These are phyloP conservation scores for Archegozetes longisetosus DNA, from an alignment of 1,140 invertebrate genomes.

Conservation along the genomic window DNA sequence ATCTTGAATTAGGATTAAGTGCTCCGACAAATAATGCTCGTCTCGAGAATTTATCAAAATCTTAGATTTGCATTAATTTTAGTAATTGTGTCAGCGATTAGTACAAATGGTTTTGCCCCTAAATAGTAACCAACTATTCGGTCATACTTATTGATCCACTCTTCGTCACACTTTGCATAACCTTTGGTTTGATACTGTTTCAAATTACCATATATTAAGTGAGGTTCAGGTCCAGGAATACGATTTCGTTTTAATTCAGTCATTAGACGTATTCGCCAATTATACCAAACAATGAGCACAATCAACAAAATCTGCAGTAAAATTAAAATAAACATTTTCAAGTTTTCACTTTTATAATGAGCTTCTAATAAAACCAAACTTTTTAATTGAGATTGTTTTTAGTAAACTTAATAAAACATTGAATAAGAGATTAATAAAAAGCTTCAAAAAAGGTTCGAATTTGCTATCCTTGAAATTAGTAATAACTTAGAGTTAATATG, in stretches of 20 bases:
- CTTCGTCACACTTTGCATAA: constrained; percentile 21
- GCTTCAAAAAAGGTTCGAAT: too few species aligned
- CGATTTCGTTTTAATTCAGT: constrained; percentile 14
- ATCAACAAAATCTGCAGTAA: too few species aligned
- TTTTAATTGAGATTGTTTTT: too few species aligned
- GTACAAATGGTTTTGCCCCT: constrained; percentile 26
- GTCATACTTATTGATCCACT: constrained; percentile 28
- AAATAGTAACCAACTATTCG: constrained; percentile 27
- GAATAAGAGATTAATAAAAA: too few species aligned
- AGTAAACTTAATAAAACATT: too few species aligned
- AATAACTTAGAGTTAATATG: too few species aligned
- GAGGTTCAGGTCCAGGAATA: constrained; percentile 27
- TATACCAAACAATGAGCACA: background rate
- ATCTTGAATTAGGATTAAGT: constrained; percentile 10
- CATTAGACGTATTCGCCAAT: background rate
- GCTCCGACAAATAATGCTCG: constrained; percentile 13
- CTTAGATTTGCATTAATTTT: constrained; percentile 28
- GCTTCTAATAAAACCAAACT: too few species aligned
- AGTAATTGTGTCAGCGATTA: constrained; percentile 28
- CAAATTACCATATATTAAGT: constrained; percentile 26
- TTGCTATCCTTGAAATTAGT: too few species aligned
- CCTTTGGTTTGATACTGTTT: background rate
- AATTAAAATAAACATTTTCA: too few species aligned
- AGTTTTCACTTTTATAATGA: too few species aligned
- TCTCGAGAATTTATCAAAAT: constrained; percentile 27